phyloP scores from a whole-genome alignment of 2,888 invertebrate genomes.

The Autographa gamma region DNA sequence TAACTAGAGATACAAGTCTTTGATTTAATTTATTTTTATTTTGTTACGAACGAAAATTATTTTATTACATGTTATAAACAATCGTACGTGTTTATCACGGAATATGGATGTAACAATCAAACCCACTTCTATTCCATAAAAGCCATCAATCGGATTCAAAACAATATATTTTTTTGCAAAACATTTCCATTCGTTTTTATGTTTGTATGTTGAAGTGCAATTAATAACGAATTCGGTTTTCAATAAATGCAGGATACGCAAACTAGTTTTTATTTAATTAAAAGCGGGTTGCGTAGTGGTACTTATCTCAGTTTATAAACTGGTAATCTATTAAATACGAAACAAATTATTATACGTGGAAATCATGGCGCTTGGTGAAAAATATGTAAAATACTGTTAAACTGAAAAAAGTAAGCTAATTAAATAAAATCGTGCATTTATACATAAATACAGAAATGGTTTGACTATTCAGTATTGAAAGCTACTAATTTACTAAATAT shows the following conservation, averaged over 20 bases:
- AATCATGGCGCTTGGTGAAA: too few species aligned
- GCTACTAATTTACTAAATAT: too few species aligned
- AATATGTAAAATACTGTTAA: too few species aligned
- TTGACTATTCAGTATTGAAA: too few species aligned
- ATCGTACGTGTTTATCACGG: slow-evolving; percentile 34
- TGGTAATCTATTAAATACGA: background rate
- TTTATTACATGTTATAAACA: too few species aligned
- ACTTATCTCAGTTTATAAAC: background rate
- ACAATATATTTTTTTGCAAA: slow-evolving; percentile 24
- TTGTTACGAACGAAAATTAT: too few species aligned
- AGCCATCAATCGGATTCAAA: slow-evolving; percentile 19
- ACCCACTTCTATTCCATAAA: slow-evolving; percentile 37
- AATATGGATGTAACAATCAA: slow-evolving; percentile 36
- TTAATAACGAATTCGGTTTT: slow-evolving; percentile 3
- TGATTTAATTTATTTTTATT: too few species aligned
- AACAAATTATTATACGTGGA: background rate
- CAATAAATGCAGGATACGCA: background rate
- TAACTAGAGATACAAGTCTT: too few species aligned
- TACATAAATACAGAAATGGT: slow-evolving; percentile 5
- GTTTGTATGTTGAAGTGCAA: background rate
- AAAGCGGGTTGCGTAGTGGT: background rate
- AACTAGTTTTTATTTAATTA: slow-evolving; percentile 4
- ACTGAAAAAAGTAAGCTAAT: background rate
- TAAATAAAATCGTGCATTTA: slow-evolving; percentile 14
- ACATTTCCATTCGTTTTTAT: slow-evolving; percentile 5